Evolutionary conservation across 2,113 vertebrate species (phyloP), one percentile per base, ranked within the genome.

Genomic region (Sarotherodon lohbergeri): DNA sequence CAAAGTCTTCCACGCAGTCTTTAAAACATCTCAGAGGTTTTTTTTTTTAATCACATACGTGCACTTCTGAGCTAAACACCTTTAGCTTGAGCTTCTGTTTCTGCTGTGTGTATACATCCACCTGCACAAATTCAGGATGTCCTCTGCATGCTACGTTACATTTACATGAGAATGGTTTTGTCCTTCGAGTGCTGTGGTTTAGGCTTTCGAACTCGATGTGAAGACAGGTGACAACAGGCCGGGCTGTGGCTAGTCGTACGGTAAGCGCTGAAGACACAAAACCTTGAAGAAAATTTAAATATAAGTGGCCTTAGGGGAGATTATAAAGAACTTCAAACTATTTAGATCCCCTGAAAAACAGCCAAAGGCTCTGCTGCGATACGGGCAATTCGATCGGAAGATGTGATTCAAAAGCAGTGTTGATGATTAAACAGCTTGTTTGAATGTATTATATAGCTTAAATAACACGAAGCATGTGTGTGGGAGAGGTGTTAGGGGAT

Each of bases 401-500:
- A 73, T 29, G n/a, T 4, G 5, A 81, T 48, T 81, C 14, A 32
- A 78, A 6, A 86, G 9, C 7, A 3, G 5, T 22, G 50, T 2
- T 79, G 46, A 59, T 61, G 78, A 89, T 92, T 86, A 71, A 81
- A 86, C 39, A 5, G 50, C 83, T 78, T 81, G 78, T 89, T 88
- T 87, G 13, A 66, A 82, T 83, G 66, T 39, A 84, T 89, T 61
- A 48, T 12, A 81, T 19, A 76, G 57, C 78, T 66, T 79, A 56
- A 55, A 79, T 78, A 84, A 90, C 59, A 83, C 52, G 48, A 84
- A 43, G 56, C 43, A 34, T 87, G 57, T 78, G 91, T 84, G 92
- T 91, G 83, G 88, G 81, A 80, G 79, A 86, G 73, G 90, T 90
- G 89, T 81, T 55, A 79, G 57, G 90, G 88, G 85, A 91, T 34